Percentiles rank a stretch among this genome's conserved stretches.
These are phyloP conservation scores for Toxostoma redivivum DNA, from an alignment of 2,113 vertebrate species.

Conservation along the genomic window DNA sequence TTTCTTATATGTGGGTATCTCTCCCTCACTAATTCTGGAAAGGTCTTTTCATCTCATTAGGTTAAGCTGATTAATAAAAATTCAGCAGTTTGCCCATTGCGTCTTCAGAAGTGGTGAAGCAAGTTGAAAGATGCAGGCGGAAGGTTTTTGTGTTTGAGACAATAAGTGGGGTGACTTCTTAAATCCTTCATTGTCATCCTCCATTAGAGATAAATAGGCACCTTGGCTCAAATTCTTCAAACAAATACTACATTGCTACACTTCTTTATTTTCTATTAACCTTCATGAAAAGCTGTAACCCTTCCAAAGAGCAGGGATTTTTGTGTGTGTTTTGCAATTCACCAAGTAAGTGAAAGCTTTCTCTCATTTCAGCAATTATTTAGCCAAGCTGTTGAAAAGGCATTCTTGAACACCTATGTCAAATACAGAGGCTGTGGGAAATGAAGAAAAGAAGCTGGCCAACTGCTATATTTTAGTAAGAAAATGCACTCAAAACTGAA, in stretches of 20 bases:
- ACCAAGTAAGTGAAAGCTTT: slow-evolving; percentile 2
- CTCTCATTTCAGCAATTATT: slow-evolving; percentile 41
- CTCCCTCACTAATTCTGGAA: slow-evolving; percentile 55
- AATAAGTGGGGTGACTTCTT: slow-evolving; percentile 83
- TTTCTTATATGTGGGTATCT: not conserved
- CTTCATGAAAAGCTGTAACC: slow-evolving; percentile 31
- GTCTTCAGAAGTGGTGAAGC: slow-evolving; percentile 69
- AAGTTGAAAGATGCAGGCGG: slow-evolving; percentile 76
- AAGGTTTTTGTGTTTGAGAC: slow-evolving; percentile 89
- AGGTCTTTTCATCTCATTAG: slow-evolving; percentile 95
- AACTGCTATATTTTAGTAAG: not conserved
- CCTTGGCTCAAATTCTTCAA: slow-evolving; percentile 66
- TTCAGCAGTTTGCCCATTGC: slow-evolving; percentile 79
- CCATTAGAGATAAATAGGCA: slow-evolving; percentile 68
- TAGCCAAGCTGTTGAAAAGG: slow-evolving; percentile 36
- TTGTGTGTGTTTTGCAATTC: slow-evolving; percentile 22
- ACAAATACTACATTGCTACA: slow-evolving; percentile 43
- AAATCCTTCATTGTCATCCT: slow-evolving; percentile 82
- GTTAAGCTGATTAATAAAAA: slow-evolving; percentile 97
- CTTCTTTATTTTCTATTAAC: slow-evolving; percentile 52
- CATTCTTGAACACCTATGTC: not conserved
- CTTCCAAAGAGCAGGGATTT: slow-evolving; percentile 5
- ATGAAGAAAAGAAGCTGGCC: not conserved
- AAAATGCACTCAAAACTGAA: not conserved
- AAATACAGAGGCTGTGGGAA: not conserved